These are phyloP conservation scores for Darevskia mixta DNA, from an alignment of 2,797 vertebrate species.

Conservation along the genomic window DNA sequence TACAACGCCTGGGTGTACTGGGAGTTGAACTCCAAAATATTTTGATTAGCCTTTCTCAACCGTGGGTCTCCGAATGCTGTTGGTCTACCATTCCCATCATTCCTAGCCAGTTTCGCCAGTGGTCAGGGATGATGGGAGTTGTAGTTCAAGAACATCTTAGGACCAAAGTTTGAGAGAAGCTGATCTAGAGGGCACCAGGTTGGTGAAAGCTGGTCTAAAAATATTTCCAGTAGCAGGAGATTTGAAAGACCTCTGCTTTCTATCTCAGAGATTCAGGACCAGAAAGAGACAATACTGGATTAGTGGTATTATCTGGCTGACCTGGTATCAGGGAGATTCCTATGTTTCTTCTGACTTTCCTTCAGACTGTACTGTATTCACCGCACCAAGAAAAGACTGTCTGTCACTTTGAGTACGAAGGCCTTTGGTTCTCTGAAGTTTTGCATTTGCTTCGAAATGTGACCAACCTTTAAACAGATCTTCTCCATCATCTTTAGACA, in stretches of 20 bases:
- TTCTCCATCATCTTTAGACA: constrained; percentile 20
- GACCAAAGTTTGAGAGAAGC: too few species aligned
- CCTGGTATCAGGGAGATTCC: not conserved
- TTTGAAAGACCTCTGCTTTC: not conserved
- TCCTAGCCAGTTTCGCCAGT: too few species aligned
- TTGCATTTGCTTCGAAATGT: constrained; percentile 9
- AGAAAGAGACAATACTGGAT: not conserved
- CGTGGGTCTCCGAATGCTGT: too few species aligned
- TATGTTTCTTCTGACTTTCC: not conserved
- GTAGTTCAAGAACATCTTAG: too few species aligned
- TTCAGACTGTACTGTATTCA: not conserved
- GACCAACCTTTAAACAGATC: not conserved
- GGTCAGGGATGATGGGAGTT: too few species aligned
- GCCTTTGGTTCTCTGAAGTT: not conserved
- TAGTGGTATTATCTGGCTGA: not conserved
- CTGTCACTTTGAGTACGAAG: not conserved
- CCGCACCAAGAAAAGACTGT: not conserved
- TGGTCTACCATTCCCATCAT: too few species aligned
- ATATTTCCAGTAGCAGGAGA: not conserved
- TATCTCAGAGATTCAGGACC: not conserved
- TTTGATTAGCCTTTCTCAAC: too few species aligned
- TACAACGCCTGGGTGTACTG: too few species aligned
- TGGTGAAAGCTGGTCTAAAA: not conserved
- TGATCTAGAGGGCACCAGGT: too few species aligned
- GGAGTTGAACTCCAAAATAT: too few species aligned